Conservation (phyloP, 2,113 vertebrate genomes). For the Chelonoidis abingdonii region DNA sequence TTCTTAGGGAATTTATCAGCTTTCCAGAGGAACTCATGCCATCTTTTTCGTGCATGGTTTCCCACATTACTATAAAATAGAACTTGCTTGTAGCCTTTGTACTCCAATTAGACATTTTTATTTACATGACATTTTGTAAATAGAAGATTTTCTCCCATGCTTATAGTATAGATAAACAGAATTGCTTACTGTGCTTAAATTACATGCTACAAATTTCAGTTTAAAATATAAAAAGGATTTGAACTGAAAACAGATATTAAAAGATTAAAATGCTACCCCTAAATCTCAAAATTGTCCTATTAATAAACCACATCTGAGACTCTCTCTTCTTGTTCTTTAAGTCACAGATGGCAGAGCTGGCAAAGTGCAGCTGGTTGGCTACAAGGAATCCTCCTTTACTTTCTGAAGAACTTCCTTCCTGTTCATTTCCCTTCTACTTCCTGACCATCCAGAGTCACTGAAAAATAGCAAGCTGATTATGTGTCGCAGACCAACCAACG, state of each 20-base stretch:
- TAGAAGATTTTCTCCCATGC: accelerated
- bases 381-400: constrained; percentile 67
- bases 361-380: constrained; percentile 64
- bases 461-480: constrained; percentile 16
- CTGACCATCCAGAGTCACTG: constrained; percentile 13
- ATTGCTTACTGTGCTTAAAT: background rate
- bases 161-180: background rate
- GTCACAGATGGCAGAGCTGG: constrained; percentile 68
- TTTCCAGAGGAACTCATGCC: background rate
- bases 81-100: background rate
- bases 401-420: constrained; percentile 63
- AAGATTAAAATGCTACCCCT: constrained; percentile 48
- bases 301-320: constrained; percentile 33
- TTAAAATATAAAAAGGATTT: accelerated
- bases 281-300: constrained; percentile 28
- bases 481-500: background rate
- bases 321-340: constrained; percentile 50
- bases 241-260: background rate
- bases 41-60: background rate
- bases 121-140: background rate
- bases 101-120: background rate
- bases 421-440: constrained; percentile 57
- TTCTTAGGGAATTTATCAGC: background rate
- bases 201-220: background rate
- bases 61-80: background rate